Base-by-base conservation (phyloP, 2,888 invertebrate genomes). In the Pyrrhosoma nymphula region DNA sequence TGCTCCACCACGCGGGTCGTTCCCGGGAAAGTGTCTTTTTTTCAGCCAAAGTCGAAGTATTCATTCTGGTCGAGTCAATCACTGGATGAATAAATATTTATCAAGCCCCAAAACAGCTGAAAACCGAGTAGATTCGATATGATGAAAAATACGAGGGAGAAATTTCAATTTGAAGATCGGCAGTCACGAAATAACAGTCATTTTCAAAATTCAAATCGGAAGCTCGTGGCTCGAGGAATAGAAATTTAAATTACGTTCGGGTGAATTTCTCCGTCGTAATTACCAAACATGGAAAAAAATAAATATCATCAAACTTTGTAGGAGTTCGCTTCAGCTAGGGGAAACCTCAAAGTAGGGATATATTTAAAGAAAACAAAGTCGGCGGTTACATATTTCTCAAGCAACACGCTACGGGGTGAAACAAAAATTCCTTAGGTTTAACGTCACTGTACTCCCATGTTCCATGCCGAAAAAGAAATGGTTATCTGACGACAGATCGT, bases 1-100 rank as follows among this genome's bases (percentile, higher is more conserved):
- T 82, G 82, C 30, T 20, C 60, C 60, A 20, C 82, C 82, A 35
- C 35, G 14, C 30, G 8, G 16, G 30, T 35, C 14, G 82, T 35
- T 82, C 35, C 14, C 30, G 82, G 82, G 82, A 82, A 82, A 82
- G 16, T 35, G 82, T 4, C 35, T 47, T 47, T 47, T 47, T 82
- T 82, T 35, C 3, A 35, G 20, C 82, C 16, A 6, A 82, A 82
- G 35, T 82, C 82, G 35, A 6, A 16, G 82, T 35, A 82, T 82
- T 82, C 26, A 35, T 35, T 82, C 26, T 35, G 30, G 82, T 35
- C 82, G 35, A 82, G 82, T 82, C 82, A 82, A 82, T 82, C 82
- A 82, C 82, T 12, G 82, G 35, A 35, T 82, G 82, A 82, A 82
- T 82, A 82, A 82, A 82, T 82, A 82, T 82, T 82, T 82, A 82